Evolutionary conservation across 2,888 invertebrate species (phyloP), one percentile per base, ranked within the genome.

Genomic region (Patella depressa): DNA sequence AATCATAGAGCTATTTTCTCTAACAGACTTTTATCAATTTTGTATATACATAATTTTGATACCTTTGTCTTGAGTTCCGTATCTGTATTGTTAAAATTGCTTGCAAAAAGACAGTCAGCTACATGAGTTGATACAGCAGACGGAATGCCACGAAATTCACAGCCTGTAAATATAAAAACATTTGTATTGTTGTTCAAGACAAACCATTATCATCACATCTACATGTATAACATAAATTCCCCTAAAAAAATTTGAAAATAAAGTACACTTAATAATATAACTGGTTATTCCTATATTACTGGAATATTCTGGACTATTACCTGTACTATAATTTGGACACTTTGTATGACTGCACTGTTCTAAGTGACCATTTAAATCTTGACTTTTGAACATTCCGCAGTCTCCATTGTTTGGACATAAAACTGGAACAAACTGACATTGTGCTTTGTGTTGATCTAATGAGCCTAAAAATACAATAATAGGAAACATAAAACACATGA

Each of bases 351-450:
- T 7, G 79, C 89, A 89, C 9, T 83, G 79, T 74, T 80, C 78
- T 3, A 84, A 72, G 79, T 89, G 89, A 34, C 85, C 82, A 0
- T 83, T 81, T n/a, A 89, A 69, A 71, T 88, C 83, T 34, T 81
- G 78, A 74, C 81, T 80, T 19, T 86, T 73, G 55, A 88, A 81
- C 53, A 54, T 77, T 3, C 87, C 86, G 83, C 88, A 88, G 12
- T 79, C 72, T 17, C 79, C 79, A 65, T 79, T 81, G 74, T 80
- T 87, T n/a, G 86, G 84, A 80, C 89, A 89, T 14, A 79, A 79
- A 1, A 86, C 80, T 14, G 81, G 79, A 17, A 80, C 82, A 82
- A 83, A 88, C 3, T 81, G 76, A 82, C 89, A 89, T 5, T 34
- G 70, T 45, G 79, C 74, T 65, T 89, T 89, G 85, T 89, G 89